A percentile compares a stretch with the other conserved stretches of the same genome.
Conservation (phyloP, 2,113 vertebrate species). For the Plestiodon gilberti region DNA sequence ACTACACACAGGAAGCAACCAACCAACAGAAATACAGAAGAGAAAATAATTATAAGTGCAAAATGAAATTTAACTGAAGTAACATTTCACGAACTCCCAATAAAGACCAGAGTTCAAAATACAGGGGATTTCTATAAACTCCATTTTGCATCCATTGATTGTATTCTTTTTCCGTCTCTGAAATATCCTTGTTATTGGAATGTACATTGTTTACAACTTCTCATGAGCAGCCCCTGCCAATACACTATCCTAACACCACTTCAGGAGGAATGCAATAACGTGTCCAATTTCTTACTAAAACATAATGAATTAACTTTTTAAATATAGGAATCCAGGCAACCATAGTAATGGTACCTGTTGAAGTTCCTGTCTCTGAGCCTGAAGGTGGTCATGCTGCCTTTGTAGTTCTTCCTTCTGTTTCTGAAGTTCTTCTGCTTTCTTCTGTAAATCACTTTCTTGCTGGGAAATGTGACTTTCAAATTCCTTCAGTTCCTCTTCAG, state of each 20-base stretch:
- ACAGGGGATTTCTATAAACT: background rate
- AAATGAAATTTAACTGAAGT: background rate
- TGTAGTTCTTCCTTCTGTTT: slow-evolving; percentile 91
- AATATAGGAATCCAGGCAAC: background rate
- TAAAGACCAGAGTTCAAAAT: background rate
- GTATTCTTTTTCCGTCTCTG: background rate
- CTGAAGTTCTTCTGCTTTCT: slow-evolving; percentile 87
- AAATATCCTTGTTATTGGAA: background rate
- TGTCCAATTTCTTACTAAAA: background rate
- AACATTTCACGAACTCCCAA: background rate
- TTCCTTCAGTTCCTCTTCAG: slow-evolving; percentile 91
- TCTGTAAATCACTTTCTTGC: slow-evolving; percentile 88
- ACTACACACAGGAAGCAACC: background rate
- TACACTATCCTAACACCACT: background rate
- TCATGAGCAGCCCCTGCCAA: background rate
- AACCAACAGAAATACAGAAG: background rate
- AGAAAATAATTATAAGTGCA: background rate
- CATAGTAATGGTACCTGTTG: slow-evolving; percentile 81
- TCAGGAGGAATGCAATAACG: background rate
- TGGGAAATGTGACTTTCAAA: slow-evolving; percentile 89
- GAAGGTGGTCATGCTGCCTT: slow-evolving; percentile 89
- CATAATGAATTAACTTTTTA: background rate
- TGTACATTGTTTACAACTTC: slow-evolving; percentile 6
- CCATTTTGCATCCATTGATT: background rate
- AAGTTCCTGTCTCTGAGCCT: slow-evolving; percentile 90